Conservation (phyloP, 2,113 vertebrate species). For the Nematolebias whitei region DNA sequence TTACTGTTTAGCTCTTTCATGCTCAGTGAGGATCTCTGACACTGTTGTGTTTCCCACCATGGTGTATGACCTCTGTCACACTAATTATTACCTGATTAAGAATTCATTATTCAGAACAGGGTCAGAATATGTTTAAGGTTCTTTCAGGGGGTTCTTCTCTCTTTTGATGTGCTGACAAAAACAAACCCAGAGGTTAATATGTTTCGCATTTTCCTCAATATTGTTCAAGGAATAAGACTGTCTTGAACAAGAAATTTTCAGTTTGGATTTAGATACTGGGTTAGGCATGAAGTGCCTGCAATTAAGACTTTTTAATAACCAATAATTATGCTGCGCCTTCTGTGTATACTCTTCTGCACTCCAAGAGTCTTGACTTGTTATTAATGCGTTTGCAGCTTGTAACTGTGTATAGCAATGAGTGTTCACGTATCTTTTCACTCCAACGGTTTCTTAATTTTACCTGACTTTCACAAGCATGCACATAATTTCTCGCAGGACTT, state of each 20-base stretch:
- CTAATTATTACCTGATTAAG: not conserved
- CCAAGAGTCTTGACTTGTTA: not conserved
- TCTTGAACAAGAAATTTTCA: constrained; percentile 25
- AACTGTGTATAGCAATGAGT: not conserved
- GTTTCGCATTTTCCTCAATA: not conserved
- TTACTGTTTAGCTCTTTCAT: not conserved
- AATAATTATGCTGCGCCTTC: constrained; percentile 4
- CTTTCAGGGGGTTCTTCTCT: not conserved
- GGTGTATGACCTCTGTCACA: constrained; percentile 7
- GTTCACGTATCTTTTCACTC: constrained; percentile 5
- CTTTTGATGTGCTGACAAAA: constrained; percentile 5
- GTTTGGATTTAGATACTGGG: constrained; percentile 28
- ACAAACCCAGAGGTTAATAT: constrained; percentile 22
- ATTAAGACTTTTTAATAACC: constrained; percentile 47
- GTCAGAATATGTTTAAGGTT: not conserved
- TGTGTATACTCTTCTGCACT: not conserved
- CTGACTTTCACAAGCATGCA: constrained; percentile 25
- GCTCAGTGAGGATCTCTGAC: not conserved
- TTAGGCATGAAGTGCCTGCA: constrained; percentile 8
- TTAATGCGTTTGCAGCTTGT: constrained; percentile 22
- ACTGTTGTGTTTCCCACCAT: not conserved
- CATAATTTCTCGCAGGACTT: constrained; percentile 28
- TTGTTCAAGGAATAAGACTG: no score
- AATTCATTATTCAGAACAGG: not conserved
- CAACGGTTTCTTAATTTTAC: constrained; percentile 33